Base-by-base conservation (phyloP, 2,888 invertebrate species). In the Loripinus fragilis region DNA sequence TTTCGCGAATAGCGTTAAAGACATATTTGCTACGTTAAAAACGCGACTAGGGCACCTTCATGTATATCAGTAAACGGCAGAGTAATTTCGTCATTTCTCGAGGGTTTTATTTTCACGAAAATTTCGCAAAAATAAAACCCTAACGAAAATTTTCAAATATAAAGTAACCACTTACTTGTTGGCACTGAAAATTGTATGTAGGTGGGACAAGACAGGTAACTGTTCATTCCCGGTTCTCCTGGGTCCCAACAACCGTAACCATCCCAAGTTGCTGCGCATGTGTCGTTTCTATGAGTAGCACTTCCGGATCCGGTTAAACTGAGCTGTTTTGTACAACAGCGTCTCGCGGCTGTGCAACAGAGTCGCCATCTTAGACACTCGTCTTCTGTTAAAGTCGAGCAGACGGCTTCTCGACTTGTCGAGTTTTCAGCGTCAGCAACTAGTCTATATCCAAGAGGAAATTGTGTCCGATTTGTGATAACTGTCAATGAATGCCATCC, bases 151-250 rank as follows among this genome's bases (percentile, higher is more conserved):
- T n/a, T n/a, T n/a, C n/a, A n/a, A n/a, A n/a, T n/a, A n/a, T n/a
- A n/a, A n/a, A n/a, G n/a, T n/a, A n/a, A n/a, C n/a, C n/a, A 73
- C 81, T 76, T 76, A 81, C 81, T 67, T 76, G 81, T 81, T n/a
- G 81, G 81, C 15, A 81, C 65, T 5, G 78, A 78, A 67, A 55
- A 78, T 33, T 76, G 60, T n/a, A 81, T 42, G 28, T 71, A 81
- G 30, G 55, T 73, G 5, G 81, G 81, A 76, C 81, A 81, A 8
- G 76, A n/a, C 5, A 74, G 69, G 25, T 70, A 45, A 65, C 74
- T 81, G 30, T 50, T 69, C 28, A 35, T 33, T 25, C 81, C 81
- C 0, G 78, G 67, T 15, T 25, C 20, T 2, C 74, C 78, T 7
- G 35, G 41, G 23, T 74, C 74, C 78, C 81, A 81, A 52, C 81